Evolutionary conservation across 2,797 vertebrate genomes (phyloP).

Genomic region (Onychomys torridus): DNA sequence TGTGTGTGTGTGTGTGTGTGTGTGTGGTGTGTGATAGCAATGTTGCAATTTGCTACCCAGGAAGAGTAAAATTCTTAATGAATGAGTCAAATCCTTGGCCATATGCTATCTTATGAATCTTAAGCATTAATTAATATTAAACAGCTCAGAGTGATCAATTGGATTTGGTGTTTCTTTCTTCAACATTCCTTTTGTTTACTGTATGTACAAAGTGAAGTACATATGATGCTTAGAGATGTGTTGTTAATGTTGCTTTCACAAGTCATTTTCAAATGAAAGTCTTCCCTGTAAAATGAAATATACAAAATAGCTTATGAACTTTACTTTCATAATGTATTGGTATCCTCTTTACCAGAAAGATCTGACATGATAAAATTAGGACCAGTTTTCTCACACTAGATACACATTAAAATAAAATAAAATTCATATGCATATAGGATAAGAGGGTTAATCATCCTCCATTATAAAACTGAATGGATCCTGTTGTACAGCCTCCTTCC

Average conservation of each 20-base stretch:
- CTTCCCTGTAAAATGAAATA: neutral
- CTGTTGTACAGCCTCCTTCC: neutral
- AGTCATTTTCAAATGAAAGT: neutral
- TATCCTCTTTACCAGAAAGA: neutral
- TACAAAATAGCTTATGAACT: neutral
- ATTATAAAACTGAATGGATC: neutral
- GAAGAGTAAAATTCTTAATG: neutral
- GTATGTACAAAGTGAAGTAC: neutral
- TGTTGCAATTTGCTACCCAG: neutral
- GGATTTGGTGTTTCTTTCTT: neutral
- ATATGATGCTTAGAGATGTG: neutral
- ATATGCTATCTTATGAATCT: neutral
- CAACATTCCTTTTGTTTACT: neutral
- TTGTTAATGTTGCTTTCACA: neutral
- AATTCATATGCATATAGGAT: neutral
- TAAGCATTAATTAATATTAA: neutral
- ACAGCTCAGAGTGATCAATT: neutral
- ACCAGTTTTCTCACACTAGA: neutral
- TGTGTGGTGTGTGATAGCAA: neutral
- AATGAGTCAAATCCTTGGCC: neutral
- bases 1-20: neutral
- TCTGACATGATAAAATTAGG: neutral
- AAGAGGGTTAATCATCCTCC: neutral
- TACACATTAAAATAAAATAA: neutral
- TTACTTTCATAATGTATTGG: neutral